These are phyloP conservation scores for Plebejus melissa DNA, from an alignment of 2,888 invertebrate genomes.

Conservation along the genomic window DNA sequence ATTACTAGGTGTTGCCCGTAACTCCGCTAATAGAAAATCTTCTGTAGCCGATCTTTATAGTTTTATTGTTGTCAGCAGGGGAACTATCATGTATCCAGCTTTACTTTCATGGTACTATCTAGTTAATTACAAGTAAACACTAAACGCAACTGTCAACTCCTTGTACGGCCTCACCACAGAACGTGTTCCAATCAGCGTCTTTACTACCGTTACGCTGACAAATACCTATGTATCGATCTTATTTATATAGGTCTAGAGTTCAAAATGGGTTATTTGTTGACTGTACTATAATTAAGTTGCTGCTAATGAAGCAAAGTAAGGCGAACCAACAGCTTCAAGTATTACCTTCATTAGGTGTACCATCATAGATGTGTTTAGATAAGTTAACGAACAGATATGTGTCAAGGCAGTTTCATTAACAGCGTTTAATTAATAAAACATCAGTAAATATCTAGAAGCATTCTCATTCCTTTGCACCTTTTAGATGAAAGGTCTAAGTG, in stretches of 20 bases:
- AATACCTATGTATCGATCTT: neutral
- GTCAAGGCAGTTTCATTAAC: slow-evolving; percentile 5
- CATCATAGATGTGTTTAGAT: slow-evolving; percentile 6
- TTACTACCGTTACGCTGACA: slow-evolving; percentile 29
- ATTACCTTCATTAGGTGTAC: slow-evolving; percentile 28
- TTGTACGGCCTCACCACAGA: slow-evolving; percentile 29
- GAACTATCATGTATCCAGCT: neutral
- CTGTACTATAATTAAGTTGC: slow-evolving; percentile 33
- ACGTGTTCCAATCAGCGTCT: slow-evolving; percentile 59
- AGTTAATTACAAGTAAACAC: neutral
- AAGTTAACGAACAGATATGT: slow-evolving; percentile 1
- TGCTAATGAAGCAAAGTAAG: slow-evolving; percentile 35
- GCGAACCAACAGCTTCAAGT: slow-evolving; percentile 31
- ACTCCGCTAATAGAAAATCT: neutral
- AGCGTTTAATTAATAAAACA: neutral
- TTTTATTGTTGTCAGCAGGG: neutral
- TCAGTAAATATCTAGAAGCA: neutral
- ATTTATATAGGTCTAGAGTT: neutral
- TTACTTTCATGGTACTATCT: neutral
- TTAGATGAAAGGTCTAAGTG: neutral
- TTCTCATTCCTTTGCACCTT: neutral
- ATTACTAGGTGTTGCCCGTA: too few species aligned
- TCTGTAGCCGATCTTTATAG: neutral
- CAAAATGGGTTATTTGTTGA: neutral
- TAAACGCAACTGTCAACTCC: slow-evolving; percentile 15